Conservation (phyloP, 2,113 vertebrate species). For the Canis aureus region DNA sequence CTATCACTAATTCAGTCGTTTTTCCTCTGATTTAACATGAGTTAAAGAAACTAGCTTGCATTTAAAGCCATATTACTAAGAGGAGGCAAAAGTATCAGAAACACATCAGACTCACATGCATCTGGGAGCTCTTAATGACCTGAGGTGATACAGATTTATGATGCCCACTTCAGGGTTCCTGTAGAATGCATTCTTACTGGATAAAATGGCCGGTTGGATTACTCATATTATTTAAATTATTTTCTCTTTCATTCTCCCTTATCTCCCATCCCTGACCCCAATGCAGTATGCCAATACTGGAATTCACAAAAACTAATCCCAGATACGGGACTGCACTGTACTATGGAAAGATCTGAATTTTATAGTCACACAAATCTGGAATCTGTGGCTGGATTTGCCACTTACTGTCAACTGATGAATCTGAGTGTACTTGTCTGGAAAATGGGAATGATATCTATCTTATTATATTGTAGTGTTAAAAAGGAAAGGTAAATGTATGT, state of each 20-base stretch:
- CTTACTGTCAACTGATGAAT: neutral
- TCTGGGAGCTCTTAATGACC: neutral
- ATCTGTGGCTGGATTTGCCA: neutral
- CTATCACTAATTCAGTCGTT: neutral
- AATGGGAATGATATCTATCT: neutral
- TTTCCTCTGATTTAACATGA: neutral
- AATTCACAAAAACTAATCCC: constrained; percentile 21
- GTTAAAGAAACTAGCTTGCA: neutral
- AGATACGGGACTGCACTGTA: neutral
- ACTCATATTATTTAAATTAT: neutral
- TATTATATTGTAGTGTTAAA: neutral
- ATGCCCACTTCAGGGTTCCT: neutral
- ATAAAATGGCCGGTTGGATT: neutral
- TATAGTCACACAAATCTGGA: neutral
- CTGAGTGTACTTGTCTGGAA: neutral
- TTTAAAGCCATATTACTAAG: neutral
- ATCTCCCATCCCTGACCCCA: neutral
- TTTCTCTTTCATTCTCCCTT: neutral
- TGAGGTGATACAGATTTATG: neutral
- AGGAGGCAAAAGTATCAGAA: neutral
- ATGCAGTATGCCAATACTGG: neutral
- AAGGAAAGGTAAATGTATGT: neutral
- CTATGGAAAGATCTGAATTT: neutral
- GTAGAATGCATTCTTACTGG: too few relatives aligned
- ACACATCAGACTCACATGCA: neutral